These are phyloP conservation scores for Riparia riparia DNA, from an alignment of 2,113 vertebrate genomes.

Conservation along the genomic window DNA sequence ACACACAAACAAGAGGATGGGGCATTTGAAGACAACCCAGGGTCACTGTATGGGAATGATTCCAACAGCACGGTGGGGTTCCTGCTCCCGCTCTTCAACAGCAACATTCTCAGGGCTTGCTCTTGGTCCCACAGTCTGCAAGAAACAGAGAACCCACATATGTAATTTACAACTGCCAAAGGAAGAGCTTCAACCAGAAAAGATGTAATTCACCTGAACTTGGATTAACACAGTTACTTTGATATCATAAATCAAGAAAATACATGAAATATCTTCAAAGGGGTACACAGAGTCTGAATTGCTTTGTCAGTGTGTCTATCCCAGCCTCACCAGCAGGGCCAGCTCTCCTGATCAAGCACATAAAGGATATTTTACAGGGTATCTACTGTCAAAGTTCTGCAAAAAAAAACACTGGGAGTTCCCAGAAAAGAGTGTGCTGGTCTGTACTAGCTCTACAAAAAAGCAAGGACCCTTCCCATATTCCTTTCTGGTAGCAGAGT, in stretches of 20 bases:
- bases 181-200: not conserved
- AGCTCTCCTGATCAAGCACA: not conserved
- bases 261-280: not conserved
- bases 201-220: not conserved
- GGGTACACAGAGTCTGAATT: accelerated
- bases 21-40: not conserved
- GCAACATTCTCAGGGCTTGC: not conserved
- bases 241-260: not conserved
- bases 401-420: not conserved
- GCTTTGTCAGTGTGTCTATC: not conserved
- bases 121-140: not conserved
- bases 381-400: not conserved
- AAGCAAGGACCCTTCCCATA: not conserved
- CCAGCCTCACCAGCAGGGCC: not conserved
- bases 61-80: not conserved
- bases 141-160: not conserved
- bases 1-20: not conserved
- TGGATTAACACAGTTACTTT: not conserved
- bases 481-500: not conserved
- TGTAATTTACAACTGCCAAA: not conserved
- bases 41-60: not conserved
- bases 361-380: not conserved
- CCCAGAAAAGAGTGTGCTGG: not conserved
- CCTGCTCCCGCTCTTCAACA: not conserved
- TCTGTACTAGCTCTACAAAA: not conserved